Conservation (phyloP, 2,888 invertebrate species). For the Liopterus haemorrhoidalis region DNA sequence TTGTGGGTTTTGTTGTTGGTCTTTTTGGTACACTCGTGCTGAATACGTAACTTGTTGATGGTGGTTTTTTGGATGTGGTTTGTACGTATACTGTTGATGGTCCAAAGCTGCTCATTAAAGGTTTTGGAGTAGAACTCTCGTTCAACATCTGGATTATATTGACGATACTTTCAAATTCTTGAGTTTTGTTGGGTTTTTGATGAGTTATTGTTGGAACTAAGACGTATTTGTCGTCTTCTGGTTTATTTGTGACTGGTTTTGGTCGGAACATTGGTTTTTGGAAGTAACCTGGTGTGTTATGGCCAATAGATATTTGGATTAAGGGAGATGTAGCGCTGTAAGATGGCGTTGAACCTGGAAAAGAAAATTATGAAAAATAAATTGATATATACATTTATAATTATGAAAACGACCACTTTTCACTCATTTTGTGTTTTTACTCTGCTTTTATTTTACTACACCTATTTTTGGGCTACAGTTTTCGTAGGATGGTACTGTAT, state of each 20-base stretch:
- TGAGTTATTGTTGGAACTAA: conserved; percentile 53
- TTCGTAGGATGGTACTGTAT: no score
- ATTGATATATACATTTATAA: no score
- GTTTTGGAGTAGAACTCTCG: conserved; percentile 35
- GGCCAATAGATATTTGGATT: conserved; percentile 41
- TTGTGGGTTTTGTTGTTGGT: conserved; percentile 20
- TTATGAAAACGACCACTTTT: no score
- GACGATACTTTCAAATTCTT: conserved; percentile 52
- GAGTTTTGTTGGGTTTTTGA: conserved; percentile 40
- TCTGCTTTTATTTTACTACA: no score
- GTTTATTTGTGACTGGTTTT: conserved; percentile 44
- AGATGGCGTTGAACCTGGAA: conserved; percentile 31
- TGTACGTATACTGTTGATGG: conserved; percentile 48
- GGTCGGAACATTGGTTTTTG: conserved; percentile 54
- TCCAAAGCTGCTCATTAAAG: conserved; percentile 33
- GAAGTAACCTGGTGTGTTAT: conserved; percentile 37
- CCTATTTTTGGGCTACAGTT: no score
- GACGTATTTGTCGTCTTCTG: conserved; percentile 49
- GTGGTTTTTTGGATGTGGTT: conserved; percentile 44
- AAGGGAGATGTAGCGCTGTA: conserved; percentile 37
- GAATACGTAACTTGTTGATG: conserved; percentile 50
- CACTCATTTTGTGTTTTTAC: no score
- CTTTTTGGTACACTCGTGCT: conserved; percentile 36
- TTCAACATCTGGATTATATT: conserved; percentile 63
- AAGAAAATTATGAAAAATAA: no score